Percentiles rank a stretch among this genome's conserved stretches.
Conservation (phyloP, 37 sponge, comb jelly and placozoan genomes). For the Aplysina aerophoba region DNA sequence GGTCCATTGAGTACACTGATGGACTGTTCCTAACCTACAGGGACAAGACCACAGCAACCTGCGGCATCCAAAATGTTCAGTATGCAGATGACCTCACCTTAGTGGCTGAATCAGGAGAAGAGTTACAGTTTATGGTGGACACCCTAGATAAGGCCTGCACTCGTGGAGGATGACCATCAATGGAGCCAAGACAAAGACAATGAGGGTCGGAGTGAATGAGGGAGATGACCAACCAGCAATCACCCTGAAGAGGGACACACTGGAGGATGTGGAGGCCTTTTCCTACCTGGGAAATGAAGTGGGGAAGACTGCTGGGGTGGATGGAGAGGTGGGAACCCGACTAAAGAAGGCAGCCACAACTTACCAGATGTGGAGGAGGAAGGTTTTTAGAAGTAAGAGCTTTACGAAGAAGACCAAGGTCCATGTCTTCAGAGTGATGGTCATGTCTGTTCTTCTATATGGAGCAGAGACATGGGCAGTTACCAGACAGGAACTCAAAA, state of each 20-base stretch:
- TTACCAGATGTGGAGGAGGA: slow-evolving; percentile 18
- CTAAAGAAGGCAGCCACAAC: slow-evolving; percentile 7
- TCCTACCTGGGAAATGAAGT: background rate
- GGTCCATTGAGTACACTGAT: background rate
- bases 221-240: background rate
- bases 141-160: background rate
- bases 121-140: background rate
- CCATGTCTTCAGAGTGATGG: background rate
- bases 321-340: background rate
- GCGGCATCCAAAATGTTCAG: background rate
- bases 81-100: slow-evolving; percentile 12
- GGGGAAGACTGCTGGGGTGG: background rate
- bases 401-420: slow-evolving; percentile 12
- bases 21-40: background rate
- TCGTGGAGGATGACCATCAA: background rate
- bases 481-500: background rate
- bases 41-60: background rate
- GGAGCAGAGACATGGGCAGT: slow-evolving; percentile 16
- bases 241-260: background rate
- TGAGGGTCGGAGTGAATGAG: background rate
- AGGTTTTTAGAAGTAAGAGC: background rate
- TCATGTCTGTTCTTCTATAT: slow-evolving; percentile 17
- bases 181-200: background rate
- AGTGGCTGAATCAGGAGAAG: background rate
- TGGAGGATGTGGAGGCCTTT: background rate